Conservation (phyloP, 2,113 vertebrate genomes). For the Rhombomys opimus region DNA sequence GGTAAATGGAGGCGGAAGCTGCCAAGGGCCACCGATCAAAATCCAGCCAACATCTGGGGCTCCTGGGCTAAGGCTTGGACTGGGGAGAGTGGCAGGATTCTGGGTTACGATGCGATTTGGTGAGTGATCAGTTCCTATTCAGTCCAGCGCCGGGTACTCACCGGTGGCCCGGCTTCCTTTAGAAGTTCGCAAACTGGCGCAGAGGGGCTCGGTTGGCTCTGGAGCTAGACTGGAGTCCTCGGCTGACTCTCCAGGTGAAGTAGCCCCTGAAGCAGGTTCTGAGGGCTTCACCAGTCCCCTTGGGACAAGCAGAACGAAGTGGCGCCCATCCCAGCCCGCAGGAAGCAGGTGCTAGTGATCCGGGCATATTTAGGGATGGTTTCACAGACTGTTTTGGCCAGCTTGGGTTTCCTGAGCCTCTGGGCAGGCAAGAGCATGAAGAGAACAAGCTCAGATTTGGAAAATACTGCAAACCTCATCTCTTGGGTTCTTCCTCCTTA, state of each 20-base stretch:
- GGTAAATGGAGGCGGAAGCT: slow-evolving; percentile 90
- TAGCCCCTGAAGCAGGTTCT: background rate
- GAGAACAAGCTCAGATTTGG: too few relatives aligned
- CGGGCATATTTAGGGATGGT: background rate
- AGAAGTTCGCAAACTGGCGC: background rate
- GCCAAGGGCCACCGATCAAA: slow-evolving; percentile 85
- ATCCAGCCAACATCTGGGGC: slow-evolving; percentile 88
- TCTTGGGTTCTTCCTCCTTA: background rate
- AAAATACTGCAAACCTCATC: background rate
- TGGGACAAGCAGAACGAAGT: background rate
- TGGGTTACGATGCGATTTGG: background rate
- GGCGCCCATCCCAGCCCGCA: background rate
- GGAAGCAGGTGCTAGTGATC: background rate
- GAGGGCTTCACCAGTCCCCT: background rate
- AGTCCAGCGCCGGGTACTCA: slow-evolving; percentile 35
- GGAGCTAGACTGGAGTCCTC: background rate
- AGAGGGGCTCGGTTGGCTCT: background rate
- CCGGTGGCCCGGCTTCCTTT: background rate
- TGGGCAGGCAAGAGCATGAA: background rate
- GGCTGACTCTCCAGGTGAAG: background rate
- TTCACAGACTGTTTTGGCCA: background rate
- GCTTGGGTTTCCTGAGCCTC: background rate
- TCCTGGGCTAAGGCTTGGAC: slow-evolving; percentile 82
- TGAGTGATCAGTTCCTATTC: background rate
- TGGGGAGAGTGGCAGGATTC: slow-evolving; percentile 62